Percentiles rank a stretch among this genome's conserved stretches.
Evolutionary conservation across 2,113 vertebrate species (phyloP).

Genomic region (Craseonycteris thonglongyai): DNA sequence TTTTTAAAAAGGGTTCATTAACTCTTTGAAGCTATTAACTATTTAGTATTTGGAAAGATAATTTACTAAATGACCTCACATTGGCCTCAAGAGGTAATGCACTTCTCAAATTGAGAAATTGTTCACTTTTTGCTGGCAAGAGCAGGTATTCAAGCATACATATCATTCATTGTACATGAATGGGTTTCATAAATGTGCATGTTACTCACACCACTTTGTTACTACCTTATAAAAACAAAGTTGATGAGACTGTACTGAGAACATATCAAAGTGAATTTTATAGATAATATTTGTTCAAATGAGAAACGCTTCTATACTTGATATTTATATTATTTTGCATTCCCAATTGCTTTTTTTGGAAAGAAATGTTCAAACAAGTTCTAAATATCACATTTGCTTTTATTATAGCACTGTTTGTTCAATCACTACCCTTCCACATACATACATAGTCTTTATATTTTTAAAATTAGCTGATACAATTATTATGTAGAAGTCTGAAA

Average conservation of each 20-base stretch:
- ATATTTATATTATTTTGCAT: slow-evolving; percentile 12
- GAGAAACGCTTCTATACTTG: background rate
- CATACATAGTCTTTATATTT: background rate
- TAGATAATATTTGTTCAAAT: background rate
- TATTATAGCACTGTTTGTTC: background rate
- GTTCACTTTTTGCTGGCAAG: background rate
- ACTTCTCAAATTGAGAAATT: background rate
- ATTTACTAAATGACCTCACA: slow-evolving; percentile 30
- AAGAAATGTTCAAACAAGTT: background rate
- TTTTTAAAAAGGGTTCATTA: slow-evolving; percentile 27
- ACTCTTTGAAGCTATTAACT: slow-evolving; percentile 32
- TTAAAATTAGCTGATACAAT: background rate
- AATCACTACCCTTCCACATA: background rate
- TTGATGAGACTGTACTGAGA: background rate
- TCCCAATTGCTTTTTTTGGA: background rate
- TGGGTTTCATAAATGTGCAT: background rate
- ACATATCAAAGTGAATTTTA: slow-evolving; percentile 9
- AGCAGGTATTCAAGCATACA: background rate
- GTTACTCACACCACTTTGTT: background rate
- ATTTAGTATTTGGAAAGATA: slow-evolving; percentile 14
- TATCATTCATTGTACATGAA: background rate
- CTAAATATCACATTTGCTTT: background rate
- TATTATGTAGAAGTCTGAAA: background rate
- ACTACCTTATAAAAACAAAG: background rate
- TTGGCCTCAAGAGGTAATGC: background rate